Conservation (phyloP, 2,113 vertebrate genomes). For the Calyptomena viridis region DNA sequence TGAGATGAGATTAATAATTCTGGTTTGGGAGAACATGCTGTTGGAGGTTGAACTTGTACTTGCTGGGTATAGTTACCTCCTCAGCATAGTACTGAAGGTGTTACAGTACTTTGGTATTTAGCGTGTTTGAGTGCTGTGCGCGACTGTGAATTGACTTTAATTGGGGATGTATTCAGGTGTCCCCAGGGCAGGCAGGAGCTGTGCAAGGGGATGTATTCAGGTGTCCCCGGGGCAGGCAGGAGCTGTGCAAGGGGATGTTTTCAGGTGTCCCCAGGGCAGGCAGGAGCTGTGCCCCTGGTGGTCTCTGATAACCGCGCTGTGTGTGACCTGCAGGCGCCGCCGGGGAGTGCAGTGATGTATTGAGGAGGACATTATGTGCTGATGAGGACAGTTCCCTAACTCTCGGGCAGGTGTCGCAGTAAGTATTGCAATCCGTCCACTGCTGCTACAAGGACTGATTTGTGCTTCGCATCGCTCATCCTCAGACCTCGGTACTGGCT, state of each 20-base stretch:
- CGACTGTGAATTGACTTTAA: neutral
- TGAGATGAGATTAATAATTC: neutral
- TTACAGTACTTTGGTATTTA: neutral
- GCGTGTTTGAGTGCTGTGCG: neutral
- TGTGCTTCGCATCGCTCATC: neutral
- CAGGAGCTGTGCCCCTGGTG: neutral
- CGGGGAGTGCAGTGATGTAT: neutral
- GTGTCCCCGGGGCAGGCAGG: neutral
- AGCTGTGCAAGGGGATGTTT: neutral
- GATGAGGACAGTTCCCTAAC: neutral
- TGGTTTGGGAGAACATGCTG: neutral
- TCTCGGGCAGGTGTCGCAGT: constrained; percentile 24
- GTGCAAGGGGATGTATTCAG: neutral
- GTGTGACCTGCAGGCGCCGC: neutral
- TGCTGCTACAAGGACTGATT: neutral
- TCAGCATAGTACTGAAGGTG: neutral
- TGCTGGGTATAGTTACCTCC: neutral
- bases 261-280: neutral
- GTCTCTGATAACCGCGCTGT: neutral
- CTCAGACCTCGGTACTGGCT: neutral
- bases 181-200: neutral
- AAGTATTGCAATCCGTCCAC: neutral
- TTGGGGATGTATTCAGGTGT: neutral
- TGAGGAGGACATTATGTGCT: neutral
- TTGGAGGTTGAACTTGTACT: neutral